A percentile compares a stretch with the other conserved stretches of the same genome.
These are phyloP conservation scores for Ostrea denselamellosa DNA, from an alignment of 1,140 invertebrate genomes.

Conservation along the genomic window DNA sequence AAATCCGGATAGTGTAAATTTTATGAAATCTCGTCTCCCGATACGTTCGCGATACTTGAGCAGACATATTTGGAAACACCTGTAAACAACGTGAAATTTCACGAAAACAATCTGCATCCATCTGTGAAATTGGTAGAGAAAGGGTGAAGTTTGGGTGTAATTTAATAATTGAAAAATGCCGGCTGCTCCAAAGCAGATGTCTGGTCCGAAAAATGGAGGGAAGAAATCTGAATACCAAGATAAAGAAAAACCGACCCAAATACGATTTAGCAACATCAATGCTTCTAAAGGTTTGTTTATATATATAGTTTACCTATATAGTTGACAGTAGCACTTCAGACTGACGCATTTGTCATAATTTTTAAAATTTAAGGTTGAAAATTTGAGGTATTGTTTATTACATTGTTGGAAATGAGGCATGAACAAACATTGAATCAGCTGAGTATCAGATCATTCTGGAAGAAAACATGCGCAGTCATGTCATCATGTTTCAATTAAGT, in stretches of 20 bases:
- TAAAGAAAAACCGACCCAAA: constrained; percentile 96
- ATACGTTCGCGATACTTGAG: background rate
- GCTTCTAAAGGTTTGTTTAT: constrained; percentile 93
- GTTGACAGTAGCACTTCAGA: no score
- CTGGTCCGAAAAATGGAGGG: background rate
- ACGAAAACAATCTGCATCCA: constrained; percentile 25
- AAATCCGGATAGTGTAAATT: no score
- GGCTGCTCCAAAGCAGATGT: background rate
- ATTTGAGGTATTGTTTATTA: background rate
- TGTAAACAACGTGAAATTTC: constrained; percentile 44
- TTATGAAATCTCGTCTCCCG: constrained; percentile 9
- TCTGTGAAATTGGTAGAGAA: background rate
- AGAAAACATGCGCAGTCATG: constrained; percentile 30
- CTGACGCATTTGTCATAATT: no score
- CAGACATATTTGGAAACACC: constrained; percentile 41
- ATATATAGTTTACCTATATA: no score
- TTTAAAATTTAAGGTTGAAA: background rate
- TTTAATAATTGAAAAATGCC: constrained; percentile 52
- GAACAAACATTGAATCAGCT: background rate
- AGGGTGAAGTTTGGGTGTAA: background rate
- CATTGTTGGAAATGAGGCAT: background rate
- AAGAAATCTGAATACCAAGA: constrained; percentile 78
- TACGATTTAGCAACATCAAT: constrained; percentile 96
- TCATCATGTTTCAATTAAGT: background rate
- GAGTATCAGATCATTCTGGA: constrained; percentile 2